phyloP scores from a whole-genome alignment of 2,113 vertebrate genomes.

The Crotophaga sulcirostris region DNA sequence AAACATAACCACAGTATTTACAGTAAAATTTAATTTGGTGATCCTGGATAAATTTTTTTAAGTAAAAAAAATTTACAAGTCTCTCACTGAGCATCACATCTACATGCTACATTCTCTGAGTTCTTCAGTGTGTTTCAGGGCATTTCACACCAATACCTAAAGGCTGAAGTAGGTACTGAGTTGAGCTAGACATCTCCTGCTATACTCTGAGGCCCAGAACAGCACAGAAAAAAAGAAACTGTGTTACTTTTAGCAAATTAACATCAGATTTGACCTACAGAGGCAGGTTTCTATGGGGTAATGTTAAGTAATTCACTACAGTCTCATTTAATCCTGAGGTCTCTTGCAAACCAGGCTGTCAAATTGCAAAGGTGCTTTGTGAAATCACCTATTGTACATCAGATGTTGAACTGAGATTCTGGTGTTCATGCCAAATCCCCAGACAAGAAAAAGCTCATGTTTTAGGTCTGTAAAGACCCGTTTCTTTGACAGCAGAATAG shows the following conservation, averaged over 20 bases:
- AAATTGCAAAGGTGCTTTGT: conserved; percentile 35
- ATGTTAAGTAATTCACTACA: not conserved
- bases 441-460: conserved; percentile 7
- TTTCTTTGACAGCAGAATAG: not conserved
- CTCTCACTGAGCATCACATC: not conserved
- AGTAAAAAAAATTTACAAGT: not conserved
- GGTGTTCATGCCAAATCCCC: conserved; percentile 18
- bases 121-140: not conserved
- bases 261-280: not conserved
- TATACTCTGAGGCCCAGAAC: not conserved
- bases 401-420: not conserved
- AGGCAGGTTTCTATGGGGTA: not conserved
- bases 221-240: not conserved
- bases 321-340: not conserved
- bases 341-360: not conserved
- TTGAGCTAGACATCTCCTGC: not conserved
- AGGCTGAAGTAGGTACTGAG: not conserved
- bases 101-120: not conserved
- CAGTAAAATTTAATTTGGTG: not conserved
- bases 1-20: not conserved
- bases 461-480: conserved; percentile 12
- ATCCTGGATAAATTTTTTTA: not conserved
- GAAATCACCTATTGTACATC: conserved; percentile 25
- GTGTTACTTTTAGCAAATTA: not conserved
- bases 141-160: not conserved